Base-by-base conservation (phyloP, 2,888 invertebrate species). In the Drosophila paracracens region DNA sequence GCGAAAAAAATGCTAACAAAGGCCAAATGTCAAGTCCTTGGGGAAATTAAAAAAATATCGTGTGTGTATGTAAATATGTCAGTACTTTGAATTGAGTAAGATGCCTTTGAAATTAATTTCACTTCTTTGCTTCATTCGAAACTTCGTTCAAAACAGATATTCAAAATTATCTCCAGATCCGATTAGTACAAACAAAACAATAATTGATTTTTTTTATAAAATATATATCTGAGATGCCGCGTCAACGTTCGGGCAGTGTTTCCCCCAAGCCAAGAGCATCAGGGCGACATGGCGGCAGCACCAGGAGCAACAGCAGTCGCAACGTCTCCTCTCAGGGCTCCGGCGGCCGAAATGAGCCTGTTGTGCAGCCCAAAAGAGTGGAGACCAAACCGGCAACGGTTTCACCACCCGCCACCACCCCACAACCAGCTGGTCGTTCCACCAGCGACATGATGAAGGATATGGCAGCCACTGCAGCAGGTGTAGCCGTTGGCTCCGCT, bases 401-500 rank as follows among this genome's bases (percentile, higher is more conserved):
- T 25, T 43, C 70, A 21, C 21, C 74, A 11, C 46, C 70, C 21
- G 57, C 62, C 11, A 25, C 59, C 3, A 36, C 53, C 1, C 46
- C 76, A 7, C 18, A 60, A 21, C 58, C 64, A n/a, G 51, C 84
- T 8, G 88, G 84, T 1, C 79, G 81, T 25, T 67, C 67, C 16
- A 69, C 81, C 0, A 56, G 77, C 7, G 85, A 83, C 13, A 31
- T 77, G 27, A 85, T 88, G 66, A 89, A 81, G 71, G 83, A 88
- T 18, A 88, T 88, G 85, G 87, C 87, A 7, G 78, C 89, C 18
- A 88, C 89, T 11, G 87, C 87, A 5, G 83, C 87, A 1, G 87
- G 87, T 18, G 89, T 88, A 6, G 87, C 87, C 13, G 87, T 85
- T 10, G 87, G 87, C 46, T 88, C 87, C 0, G 88, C 87, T 2